These are phyloP conservation scores for Lochmaea capreae DNA, from an alignment of 2,888 invertebrate genomes.

Conservation along the genomic window DNA sequence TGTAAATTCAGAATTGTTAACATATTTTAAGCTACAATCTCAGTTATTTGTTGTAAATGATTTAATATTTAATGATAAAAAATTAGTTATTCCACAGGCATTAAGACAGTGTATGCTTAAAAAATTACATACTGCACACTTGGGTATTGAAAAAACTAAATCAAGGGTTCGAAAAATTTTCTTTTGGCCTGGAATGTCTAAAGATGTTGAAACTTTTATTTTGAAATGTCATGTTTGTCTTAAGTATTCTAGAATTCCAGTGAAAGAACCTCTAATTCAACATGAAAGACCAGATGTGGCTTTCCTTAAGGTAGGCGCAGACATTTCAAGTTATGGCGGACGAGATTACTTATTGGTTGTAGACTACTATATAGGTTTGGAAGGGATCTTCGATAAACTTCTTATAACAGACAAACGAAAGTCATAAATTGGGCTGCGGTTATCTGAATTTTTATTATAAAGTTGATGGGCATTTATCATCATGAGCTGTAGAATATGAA, in stretches of 20 bases:
- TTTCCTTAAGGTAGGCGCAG: constrained; percentile 1
- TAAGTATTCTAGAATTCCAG: neutral
- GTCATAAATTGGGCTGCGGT: constrained; percentile 14
- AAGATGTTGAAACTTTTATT: neutral
- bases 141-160: too few relatives aligned
- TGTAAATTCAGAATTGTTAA: neutral
- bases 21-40: constrained; percentile 8
- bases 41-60: constrained; percentile 4
- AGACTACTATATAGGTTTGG: neutral
- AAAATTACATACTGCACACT: too few relatives aligned
- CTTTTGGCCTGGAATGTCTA: neutral
- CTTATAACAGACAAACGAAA: constrained; percentile 11
- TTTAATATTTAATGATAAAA: neutral
- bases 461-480: too few relatives aligned
- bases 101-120: too few relatives aligned
- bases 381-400: constrained; percentile 3
- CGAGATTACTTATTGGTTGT: too few relatives aligned
- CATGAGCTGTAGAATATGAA: neutral
- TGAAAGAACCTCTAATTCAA: neutral
- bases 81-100: too few relatives aligned
- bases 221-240: neutral
- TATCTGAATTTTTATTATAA: constrained; percentile 11
- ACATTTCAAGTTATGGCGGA: too few relatives aligned
- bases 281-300: neutral
- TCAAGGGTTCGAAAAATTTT: constrained; percentile 3